These are phyloP conservation scores for Megaleporinus macrocephalus DNA, from an alignment of 2,113 vertebrate genomes.

Conservation along the genomic window DNA sequence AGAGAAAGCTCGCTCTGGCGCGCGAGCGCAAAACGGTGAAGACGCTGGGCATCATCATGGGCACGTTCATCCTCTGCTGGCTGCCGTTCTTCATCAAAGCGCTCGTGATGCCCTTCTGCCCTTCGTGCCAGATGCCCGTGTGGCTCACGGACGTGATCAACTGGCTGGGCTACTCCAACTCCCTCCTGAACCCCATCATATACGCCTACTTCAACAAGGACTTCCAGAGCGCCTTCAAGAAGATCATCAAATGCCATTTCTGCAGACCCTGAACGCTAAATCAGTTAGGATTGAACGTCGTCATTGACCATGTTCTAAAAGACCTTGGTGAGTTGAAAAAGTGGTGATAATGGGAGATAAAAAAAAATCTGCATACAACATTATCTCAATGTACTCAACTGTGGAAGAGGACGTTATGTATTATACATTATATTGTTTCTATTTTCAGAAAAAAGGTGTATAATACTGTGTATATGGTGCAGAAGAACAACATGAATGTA, in stretches of 20 bases:
- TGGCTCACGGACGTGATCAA: slow-evolving; percentile 91
- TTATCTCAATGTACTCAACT: slow-evolving; percentile 6
- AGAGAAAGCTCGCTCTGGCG: slow-evolving; percentile 90
- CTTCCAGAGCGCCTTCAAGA: slow-evolving; percentile 97
- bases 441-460: slow-evolving; percentile 40
- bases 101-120: slow-evolving; percentile 91
- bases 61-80: slow-evolving; percentile 98
- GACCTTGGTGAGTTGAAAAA: background rate
- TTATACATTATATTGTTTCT: slow-evolving; percentile 30
- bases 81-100: slow-evolving; percentile 97
- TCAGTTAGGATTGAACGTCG: background rate
- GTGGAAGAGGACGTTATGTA: slow-evolving; percentile 10
- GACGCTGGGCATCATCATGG: slow-evolving; percentile 97
- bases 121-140: slow-evolving; percentile 87
- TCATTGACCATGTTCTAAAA: background rate
- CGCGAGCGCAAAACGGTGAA: slow-evolving; percentile 96
- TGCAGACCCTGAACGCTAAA: slow-evolving; percentile 78
- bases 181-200: slow-evolving; percentile 96
- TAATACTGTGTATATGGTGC: slow-evolving; percentile 39
- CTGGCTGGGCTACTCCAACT: slow-evolving; percentile 98
- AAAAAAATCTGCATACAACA: background rate
- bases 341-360: background rate
- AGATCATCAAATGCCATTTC: slow-evolving; percentile 95
- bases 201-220: slow-evolving; percentile 99
- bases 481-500: slow-evolving; percentile 26